Base-by-base conservation (phyloP, 2,888 invertebrate genomes). In the Cheiracanthium punctorium region DNA sequence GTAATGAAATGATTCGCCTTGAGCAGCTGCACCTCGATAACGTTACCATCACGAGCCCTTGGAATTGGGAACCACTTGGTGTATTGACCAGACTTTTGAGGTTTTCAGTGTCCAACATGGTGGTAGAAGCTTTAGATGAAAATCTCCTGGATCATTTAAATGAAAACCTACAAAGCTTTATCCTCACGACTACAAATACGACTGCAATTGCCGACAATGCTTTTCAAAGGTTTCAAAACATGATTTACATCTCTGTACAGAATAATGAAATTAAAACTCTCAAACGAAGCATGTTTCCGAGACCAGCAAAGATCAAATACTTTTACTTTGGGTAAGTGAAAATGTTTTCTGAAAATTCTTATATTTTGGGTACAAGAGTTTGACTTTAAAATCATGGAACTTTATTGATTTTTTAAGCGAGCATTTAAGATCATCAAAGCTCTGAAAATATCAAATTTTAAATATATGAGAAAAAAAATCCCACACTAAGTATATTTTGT, bases 241-340 rank as follows among this genome's bases (percentile, higher is more conserved):
- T 84, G 73, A 67, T 77, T 32, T 77, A 84, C 28, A 43, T 84
- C 1, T 84, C 82, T 14, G 52, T 84, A 0, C 76, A 84, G 48
- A 29, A 77, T 28, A 84, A 84, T 12, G 72, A 77, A 2, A 30
- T 84, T 10, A 17, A 7, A 8, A 65, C 77, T 33, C 30, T 84
- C 7, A 48, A 67, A n/a, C 72, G 82, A 30, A 84, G 77, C 37
- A 84, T 84, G 82, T 84, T 84, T 58, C 77, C 82, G 0, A 73
- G 20, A 12, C 77, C 82, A 17, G 64, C 82, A 10, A 84, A 65
- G 29, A 84, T 84, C 10, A 84, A 77, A 48, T 84, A 28, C 69
- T 77, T 84, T 37, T 73, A 77, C 30, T 84, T 84, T 48, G 73
- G 72, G 82, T 84, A 72, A 73, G 82, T 77, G 2, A 29, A 14